Evolutionary conservation across 2,888 invertebrate genomes (phyloP), one percentile per base, ranked within the genome.

Genomic region (Patella depressa): DNA sequence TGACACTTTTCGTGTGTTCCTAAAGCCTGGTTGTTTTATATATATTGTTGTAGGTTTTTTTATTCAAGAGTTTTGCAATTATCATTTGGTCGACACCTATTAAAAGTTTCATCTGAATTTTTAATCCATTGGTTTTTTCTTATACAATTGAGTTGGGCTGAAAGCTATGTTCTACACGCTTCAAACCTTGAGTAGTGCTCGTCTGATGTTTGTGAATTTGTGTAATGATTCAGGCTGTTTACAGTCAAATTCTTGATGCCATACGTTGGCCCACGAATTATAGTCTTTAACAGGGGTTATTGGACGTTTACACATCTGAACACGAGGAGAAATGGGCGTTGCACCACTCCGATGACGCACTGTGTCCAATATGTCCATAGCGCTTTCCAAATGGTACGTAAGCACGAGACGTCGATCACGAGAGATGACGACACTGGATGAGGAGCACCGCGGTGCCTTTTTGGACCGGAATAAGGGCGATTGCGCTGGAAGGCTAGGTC

Each of bases 221-320:
- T 45, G 9, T 45, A 45, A 45, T 45, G 45, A 45, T 45, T 45
- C 45, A 7, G 45, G 45, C 7, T 45, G 45, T 45, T 45, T 45
- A 45, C 45, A 45, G 45, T 65, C 65, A 81, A 90, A 90, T 80
- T 90, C 90, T 77, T 86, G 84, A 84, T 96, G 92, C 97, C 97
- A 93, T 95, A 94, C 95, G 96, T 96, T 93, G 96, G 97, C 91
- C 95, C 97, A 94, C 96, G 96, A 85, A 96, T 97, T 94, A 96
- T 97, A 92, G 95, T 95, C 93, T 95, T 95, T 88, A 95, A 94
- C 88, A 95, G 94, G 88, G 59, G 84, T 82, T 3, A 81, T 81
- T 45, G 75, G 34, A 15, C 80, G 29, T 12, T 71, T 15, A n/a
- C 76, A 79, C 53, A 75, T 71, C 17, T 71, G 76, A 5, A 85